These are phyloP conservation scores for Aplochiton taeniatus DNA, from an alignment of 2,797 vertebrate species.

Conservation along the genomic window DNA sequence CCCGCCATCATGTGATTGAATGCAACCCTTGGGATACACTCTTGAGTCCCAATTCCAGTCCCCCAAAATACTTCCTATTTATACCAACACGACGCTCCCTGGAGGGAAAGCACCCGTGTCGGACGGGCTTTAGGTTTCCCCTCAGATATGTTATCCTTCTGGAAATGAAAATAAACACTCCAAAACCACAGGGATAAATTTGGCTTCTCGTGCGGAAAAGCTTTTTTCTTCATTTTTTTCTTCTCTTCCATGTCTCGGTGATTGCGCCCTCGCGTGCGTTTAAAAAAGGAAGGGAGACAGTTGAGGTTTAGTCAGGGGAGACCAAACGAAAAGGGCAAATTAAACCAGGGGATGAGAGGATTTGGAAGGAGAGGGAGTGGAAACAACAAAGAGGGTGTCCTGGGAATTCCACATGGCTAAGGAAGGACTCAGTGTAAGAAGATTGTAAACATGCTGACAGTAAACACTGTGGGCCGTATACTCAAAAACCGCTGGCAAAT, in stretches of 20 bases:
- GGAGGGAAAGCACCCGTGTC: conserved; percentile 73
- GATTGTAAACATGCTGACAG: conserved; percentile 1
- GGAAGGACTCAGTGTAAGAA: neutral
- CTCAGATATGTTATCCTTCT: conserved; percentile 73
- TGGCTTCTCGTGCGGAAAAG: conserved; percentile 72
- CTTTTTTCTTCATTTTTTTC: conserved; percentile 27
- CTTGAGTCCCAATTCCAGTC: conserved; percentile 57
- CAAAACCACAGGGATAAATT: conserved; percentile 75
- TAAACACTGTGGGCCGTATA: too few species aligned
- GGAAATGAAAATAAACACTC: conserved; percentile 77
- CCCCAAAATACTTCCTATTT: conserved; percentile 69
- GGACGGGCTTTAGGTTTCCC: conserved; percentile 69
- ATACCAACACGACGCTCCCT: conserved; percentile 67
- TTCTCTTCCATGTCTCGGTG: conserved; percentile 54
- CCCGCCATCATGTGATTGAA: neutral
- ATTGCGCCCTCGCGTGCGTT: conserved; percentile 67
- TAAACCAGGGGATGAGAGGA: conserved; percentile 47
- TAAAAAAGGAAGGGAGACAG: conserved; percentile 37
- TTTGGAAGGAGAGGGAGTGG: conserved; percentile 41
- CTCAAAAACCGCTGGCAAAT: too few species aligned
- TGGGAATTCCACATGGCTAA: conserved; percentile 9
- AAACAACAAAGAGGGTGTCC: conserved; percentile 27
- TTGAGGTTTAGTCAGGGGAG: conserved; percentile 34
- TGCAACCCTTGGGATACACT: conserved; percentile 57
- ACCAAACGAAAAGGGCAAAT: conserved; percentile 40